Conservation (phyloP, 2,113 vertebrate genomes). For the Coturnix japonica region DNA sequence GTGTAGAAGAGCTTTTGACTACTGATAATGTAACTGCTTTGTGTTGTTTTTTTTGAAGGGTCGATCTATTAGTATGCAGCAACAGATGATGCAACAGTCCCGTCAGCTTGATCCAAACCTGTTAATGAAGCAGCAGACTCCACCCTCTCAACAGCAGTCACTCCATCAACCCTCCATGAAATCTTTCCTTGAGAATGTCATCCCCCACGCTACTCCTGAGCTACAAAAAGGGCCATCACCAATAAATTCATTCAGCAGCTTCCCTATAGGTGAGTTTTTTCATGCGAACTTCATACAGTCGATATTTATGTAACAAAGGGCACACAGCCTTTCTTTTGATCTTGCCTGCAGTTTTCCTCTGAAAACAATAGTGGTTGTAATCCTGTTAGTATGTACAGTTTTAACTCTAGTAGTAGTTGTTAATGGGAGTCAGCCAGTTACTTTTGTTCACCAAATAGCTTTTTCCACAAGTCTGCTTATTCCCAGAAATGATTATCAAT, state of each 20-base stretch:
- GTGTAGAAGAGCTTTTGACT: background rate
- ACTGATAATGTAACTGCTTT: background rate
- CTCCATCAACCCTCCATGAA: constrained; percentile 89
- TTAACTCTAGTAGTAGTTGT: background rate
- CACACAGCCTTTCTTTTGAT: background rate
- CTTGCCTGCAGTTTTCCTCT: background rate
- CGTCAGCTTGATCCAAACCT: constrained; percentile 93
- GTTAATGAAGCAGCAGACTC: constrained; percentile 88
- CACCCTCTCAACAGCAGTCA: constrained; percentile 81
- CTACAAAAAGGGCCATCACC: constrained; percentile 91
- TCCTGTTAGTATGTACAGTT: background rate
- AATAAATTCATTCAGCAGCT: constrained; percentile 91
- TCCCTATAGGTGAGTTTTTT: constrained; percentile 89
- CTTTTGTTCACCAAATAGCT: background rate
- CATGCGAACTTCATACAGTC: background rate
- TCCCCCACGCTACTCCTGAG: constrained; percentile 88
- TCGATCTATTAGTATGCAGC: constrained; percentile 90
- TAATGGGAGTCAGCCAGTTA: background rate
- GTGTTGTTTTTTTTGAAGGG: constrained; percentile 75
- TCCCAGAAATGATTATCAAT: background rate
- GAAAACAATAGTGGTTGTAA: background rate
- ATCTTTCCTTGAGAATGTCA: constrained; percentile 90
- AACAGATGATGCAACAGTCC: constrained; percentile 92
- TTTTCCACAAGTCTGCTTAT: background rate
- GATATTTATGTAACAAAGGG: background rate